Evolutionary conservation across 2,888 invertebrate genomes (phyloP).

Genomic region (Vanessa cardui): DNA sequence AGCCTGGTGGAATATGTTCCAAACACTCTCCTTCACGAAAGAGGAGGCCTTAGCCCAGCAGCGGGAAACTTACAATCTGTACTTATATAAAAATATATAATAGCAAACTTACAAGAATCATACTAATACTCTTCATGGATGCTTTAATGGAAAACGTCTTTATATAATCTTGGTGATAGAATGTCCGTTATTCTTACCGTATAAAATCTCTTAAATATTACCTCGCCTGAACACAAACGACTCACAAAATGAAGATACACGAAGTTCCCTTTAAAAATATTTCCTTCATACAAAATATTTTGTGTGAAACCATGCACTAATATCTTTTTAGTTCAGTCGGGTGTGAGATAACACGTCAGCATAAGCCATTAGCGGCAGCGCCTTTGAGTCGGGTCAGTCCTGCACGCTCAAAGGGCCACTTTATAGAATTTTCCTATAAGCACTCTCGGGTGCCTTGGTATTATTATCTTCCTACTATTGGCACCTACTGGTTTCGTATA

Average conservation of each 20-base stretch:
- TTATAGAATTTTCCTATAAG: slow-evolving; percentile 65
- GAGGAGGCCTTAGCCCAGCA: no score
- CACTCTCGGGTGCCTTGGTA: slow-evolving; percentile 25
- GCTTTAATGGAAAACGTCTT: no score
- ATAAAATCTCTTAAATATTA: not conserved
- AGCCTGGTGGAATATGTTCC: no score
- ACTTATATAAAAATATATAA: no score
- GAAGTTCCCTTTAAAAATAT: slow-evolving; percentile 18
- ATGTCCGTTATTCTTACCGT: not conserved
- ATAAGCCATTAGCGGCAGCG: slow-evolving; percentile 63
- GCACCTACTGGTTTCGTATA: slow-evolving; percentile 13
- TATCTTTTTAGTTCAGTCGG: slow-evolving; percentile 30
- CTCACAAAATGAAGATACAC: slow-evolving; percentile 9
- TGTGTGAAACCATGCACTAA: slow-evolving; percentile 25
- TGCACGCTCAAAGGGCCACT: slow-evolving; percentile 60
- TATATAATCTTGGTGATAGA: not conserved
- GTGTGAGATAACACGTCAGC: slow-evolving; percentile 59
- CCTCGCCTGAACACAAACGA: not conserved
- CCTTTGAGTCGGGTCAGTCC: slow-evolving; percentile 67
- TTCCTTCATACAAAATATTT: slow-evolving; percentile 18
- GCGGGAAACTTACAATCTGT: no score
- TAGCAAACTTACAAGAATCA: no score
- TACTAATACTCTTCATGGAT: no score
- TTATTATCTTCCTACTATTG: slow-evolving; percentile 23
- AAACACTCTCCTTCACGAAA: no score